Evolutionary conservation across 2,888 invertebrate species (phyloP), one percentile per base, ranked within the genome.

Genomic region (Hirtodrosophila histrioides): DNA sequence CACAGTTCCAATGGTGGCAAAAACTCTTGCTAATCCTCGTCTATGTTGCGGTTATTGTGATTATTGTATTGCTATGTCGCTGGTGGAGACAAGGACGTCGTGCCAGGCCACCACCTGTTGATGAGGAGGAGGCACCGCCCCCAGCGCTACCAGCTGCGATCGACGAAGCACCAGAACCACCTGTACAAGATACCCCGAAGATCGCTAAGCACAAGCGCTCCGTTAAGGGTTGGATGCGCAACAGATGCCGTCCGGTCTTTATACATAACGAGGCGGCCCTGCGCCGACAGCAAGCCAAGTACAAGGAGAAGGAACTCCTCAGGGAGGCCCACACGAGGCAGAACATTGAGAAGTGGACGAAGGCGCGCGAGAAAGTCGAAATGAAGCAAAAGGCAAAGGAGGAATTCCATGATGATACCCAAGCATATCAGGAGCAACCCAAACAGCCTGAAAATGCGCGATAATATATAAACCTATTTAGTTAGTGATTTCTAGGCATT

Each of bases 181-280:
- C 0, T 0, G 17, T 10, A 0, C 27, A 4, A 0, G 6, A 5
- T 8, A 31, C 0, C 2, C 23, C 29, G 5, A 41, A 36, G 7
- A 12, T 4, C 6, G 36, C 7, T 5, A 77, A 46, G 4, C 37
- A 9, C 4, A 65, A 33, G n/a, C 7, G 9, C 0, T n/a, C 10
- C 4, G 5, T 75, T 0, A 75, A 41, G 17, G 24, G 11, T 4
- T 82, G 81, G 77, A n/a, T 86, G 51, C 87, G 66, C 1, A 4
- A 49, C 1, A 54, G 39, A 12, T 67, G 53, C n/a, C 81, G 78
- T 0, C 88, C 69, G 4, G 7, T 80, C 0, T 80, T 82, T 8
- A 24, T 84, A 0, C 85, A 82, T 29, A 86, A 80, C 31, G 78
- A 67, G 4, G 23, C 56, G 0, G n/a, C 66, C 3, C 7, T 84